phyloP scores from a whole-genome alignment of 1,140 invertebrate species.

The Pemphigus obesinymphae region DNA sequence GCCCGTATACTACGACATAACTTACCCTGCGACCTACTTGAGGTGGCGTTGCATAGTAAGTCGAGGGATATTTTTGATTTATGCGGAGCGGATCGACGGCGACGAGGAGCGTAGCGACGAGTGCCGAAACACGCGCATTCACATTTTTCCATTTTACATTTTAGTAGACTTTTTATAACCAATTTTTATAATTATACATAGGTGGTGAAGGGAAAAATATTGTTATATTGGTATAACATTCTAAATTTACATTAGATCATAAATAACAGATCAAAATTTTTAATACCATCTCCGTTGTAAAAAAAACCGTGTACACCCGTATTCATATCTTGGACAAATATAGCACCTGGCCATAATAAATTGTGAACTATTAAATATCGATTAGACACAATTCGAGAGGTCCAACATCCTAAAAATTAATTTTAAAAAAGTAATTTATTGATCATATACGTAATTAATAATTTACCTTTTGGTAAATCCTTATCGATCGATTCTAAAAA shows the following conservation, averaged over 20 bases:
- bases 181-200: too few species aligned
- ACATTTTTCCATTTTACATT: too few species aligned
- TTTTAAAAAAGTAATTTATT: not conserved
- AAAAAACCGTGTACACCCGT: not conserved
- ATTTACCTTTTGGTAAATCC: conserved; percentile 14
- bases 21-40: too few species aligned
- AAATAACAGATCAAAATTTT: conserved; percentile 28
- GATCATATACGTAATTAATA: not conserved
- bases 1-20: too few species aligned
- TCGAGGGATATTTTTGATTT: too few species aligned
- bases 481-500: conserved; percentile 11
- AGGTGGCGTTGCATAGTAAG: too few species aligned
- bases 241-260: not conserved
- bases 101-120: too few species aligned
- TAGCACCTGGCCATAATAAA: conserved; percentile 7
- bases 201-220: too few species aligned
- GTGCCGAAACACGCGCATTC: too few species aligned
- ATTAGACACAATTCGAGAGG: not conserved
- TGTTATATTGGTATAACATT: too few species aligned
- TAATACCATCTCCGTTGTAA: conserved; percentile 16
- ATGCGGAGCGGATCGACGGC: too few species aligned
- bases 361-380: not conserved
- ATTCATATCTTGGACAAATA: conserved; percentile 25
- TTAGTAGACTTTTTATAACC: too few species aligned
- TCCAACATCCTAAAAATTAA: not conserved